Evolutionary conservation across 2,113 vertebrate species (phyloP).

Genomic region (Sturnus vulgaris): DNA sequence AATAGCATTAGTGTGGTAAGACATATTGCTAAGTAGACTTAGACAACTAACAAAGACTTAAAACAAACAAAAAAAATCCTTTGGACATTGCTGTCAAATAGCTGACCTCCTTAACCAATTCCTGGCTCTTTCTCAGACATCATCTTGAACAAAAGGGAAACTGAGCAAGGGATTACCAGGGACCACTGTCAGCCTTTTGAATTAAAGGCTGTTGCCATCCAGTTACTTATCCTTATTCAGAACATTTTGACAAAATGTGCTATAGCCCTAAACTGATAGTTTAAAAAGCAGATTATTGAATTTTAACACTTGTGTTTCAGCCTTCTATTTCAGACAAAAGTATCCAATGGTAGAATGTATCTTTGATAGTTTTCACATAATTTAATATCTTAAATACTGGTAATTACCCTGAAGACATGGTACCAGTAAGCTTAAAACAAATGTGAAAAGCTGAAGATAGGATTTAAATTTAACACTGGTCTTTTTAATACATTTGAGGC

Average conservation of each 20-base stretch:
- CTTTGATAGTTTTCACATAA: background rate
- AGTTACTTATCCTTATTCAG: background rate
- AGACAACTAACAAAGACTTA: slow-evolving; percentile 39
- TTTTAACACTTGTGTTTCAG: background rate
- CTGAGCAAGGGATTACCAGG: background rate
- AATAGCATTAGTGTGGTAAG: slow-evolving; percentile 46
- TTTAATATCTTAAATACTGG: background rate
- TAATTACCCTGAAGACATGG: background rate
- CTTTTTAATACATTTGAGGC: background rate
- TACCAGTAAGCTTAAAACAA: slow-evolving; percentile 5
- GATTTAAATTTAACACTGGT: slow-evolving; percentile 28
- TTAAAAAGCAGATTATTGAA: background rate
- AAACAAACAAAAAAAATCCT: slow-evolving; percentile 43
- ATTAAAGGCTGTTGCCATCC: background rate
- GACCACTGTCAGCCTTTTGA: background rate
- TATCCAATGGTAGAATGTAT: background rate
- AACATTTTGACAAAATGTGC: rapidly evolving
- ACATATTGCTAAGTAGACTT: slow-evolving; percentile 49
- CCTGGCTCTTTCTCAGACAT: background rate
- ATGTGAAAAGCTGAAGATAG: background rate
- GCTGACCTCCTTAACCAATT: slow-evolving; percentile 6
- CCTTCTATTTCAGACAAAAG: background rate
- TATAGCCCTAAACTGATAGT: background rate
- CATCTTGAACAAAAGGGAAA: slow-evolving; percentile 5
- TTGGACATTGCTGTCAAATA: slow-evolving; percentile 13